Conservation (phyloP, 2,797 vertebrate genomes). For the Falco rusticolus region DNA sequence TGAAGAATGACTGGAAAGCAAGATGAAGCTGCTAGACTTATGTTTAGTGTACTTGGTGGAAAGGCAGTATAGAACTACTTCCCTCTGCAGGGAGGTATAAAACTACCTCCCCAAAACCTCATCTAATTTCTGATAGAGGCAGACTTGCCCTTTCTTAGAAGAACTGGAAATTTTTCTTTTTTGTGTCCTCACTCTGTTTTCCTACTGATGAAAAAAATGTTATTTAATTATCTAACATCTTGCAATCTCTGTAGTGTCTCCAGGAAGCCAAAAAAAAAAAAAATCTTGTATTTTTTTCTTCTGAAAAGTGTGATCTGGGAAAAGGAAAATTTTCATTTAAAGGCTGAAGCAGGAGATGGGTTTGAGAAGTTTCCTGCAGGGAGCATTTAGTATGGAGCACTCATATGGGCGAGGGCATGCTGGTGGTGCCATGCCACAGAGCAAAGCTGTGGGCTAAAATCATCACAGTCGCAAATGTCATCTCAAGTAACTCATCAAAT, state of each 20-base stretch:
- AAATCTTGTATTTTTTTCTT: accelerated
- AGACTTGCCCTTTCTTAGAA: background rate
- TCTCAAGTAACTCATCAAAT: background rate
- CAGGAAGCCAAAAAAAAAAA: background rate
- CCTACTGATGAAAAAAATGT: background rate
- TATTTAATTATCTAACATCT: background rate
- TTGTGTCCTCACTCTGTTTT: background rate
- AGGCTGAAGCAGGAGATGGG: background rate
- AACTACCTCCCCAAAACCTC: background rate
- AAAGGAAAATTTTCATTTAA: background rate
- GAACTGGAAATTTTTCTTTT: background rate
- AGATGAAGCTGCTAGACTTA: constrained; percentile 7
- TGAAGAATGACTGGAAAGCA: constrained; percentile 16
- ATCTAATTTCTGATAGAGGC: background rate
- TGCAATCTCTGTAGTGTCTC: background rate
- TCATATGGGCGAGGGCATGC: too few relatives aligned
- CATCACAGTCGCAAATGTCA: background rate
- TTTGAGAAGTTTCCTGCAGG: background rate
- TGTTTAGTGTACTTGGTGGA: background rate
- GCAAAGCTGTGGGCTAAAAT: background rate
- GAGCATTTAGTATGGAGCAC: background rate
- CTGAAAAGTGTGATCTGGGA: background rate
- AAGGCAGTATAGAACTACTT: constrained; percentile 6
- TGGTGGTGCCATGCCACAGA: background rate
- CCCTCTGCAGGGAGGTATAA: background rate